Base-by-base conservation (phyloP, 2,113 vertebrate genomes). In the Ahaetulla prasina region DNA sequence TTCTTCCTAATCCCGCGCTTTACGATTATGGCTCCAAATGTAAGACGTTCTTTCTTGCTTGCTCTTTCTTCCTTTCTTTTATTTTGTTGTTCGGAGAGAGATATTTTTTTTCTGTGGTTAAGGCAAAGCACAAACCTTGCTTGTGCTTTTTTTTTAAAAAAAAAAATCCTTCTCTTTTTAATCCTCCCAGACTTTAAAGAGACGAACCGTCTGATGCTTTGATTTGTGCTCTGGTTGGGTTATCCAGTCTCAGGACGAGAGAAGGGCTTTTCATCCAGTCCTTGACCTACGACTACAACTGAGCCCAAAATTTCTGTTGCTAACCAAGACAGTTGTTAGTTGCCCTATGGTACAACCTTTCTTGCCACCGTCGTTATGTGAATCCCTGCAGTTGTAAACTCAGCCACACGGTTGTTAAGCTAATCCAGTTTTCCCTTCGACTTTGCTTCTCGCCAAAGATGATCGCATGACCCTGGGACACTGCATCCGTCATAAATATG, bases 1-100 rank as follows among this genome's bases (percentile, higher is more conserved):
- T 85, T 85, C 92, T 92, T 43, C 88, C 88, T 92, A 92, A 92
- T 92, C 92, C 88, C 23, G 10, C 20, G 12, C 88, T 89, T 92
- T 89, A 85, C 89, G 49, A 89, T 92, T 85, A 89, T 89, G 85
- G 88, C 80, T 23, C 92, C 74, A 84, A 50, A 63, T 45, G 49
- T 25, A 84, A 89, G 87, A 84, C 10, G 25, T 12, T 39, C 74
- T 92, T 80, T 80, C 74, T 89, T 47, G 80, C 91, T 52, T 1
- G 18, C 14, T 39, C 25, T 88, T 92, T 84, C 14, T 90, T 50
- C 14, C 60, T 63, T 54, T 27, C 39, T 89, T 53, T 35, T 39
- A 68, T 50, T 63, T 90, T 84, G 54, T 91, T 91, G 90, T 86
- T 60, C 43, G 6, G 57, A 84, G 85, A 85, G 53, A 25, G 2